Evolutionary conservation across 2,888 invertebrate species (phyloP).

Genomic region (Lasioglossum pauxillum): DNA sequence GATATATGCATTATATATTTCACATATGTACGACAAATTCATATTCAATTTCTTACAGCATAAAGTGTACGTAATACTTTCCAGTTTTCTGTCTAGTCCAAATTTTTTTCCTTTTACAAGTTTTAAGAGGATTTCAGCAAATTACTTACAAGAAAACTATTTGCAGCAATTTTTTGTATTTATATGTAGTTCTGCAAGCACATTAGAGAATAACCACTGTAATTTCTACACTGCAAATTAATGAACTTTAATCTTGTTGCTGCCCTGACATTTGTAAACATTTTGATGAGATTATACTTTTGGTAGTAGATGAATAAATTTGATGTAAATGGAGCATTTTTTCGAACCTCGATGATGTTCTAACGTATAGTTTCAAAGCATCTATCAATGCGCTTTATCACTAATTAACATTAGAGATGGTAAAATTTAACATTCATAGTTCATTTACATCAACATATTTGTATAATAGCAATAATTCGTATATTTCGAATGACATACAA

Average conservation of each 20-base stretch:
- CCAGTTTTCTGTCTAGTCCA: neutral
- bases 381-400: neutral
- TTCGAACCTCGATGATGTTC: neutral
- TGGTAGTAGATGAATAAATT: neutral
- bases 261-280: neutral
- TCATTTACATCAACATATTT: slow-evolving; percentile 9
- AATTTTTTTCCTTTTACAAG: neutral
- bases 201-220: neutral
- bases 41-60: neutral
- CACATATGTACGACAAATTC: neutral
- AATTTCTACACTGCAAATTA: neutral
- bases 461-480: slow-evolving; percentile 40
- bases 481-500: slow-evolving; percentile 45
- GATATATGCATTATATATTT: neutral
- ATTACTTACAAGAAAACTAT: neutral
- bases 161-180: neutral
- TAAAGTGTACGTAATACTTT: neutral
- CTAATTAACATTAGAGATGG: neutral
- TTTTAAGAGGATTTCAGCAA: neutral
- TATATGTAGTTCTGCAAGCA: neutral
- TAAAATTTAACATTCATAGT: neutral
- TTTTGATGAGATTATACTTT: neutral
- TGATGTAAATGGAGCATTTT: slow-evolving; percentile 10
- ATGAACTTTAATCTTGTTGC: neutral
- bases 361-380: neutral